A percentile compares a stretch with the other conserved stretches of the same genome.
These are phyloP conservation scores for Phalacrocorax brasilianus DNA, from an alignment of 2,113 vertebrate genomes.

Conservation along the genomic window DNA sequence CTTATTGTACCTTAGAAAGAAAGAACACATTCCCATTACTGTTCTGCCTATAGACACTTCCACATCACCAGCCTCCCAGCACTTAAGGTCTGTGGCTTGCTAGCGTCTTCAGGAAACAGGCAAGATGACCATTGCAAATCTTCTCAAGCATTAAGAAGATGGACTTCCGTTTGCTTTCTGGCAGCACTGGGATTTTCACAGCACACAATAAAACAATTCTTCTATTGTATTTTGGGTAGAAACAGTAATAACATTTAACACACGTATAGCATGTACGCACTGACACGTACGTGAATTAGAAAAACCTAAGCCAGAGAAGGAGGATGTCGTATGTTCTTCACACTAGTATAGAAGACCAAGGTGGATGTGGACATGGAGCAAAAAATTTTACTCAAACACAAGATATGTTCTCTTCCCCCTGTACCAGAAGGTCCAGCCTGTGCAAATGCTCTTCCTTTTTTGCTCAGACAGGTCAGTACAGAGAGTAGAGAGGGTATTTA, in stretches of 20 bases:
- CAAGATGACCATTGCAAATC: background rate
- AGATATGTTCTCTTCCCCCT: background rate
- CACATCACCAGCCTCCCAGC: background rate
- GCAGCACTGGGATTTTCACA: background rate
- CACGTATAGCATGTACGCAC: background rate
- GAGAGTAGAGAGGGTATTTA: background rate
- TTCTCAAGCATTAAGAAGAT: background rate
- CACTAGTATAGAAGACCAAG: background rate
- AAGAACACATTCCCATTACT: background rate
- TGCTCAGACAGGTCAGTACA: background rate
- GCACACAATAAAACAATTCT: background rate
- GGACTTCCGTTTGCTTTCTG: background rate
- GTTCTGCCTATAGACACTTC: background rate
- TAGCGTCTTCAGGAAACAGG: background rate
- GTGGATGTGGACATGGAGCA: background rate
- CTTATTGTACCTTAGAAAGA: constrained; percentile 81
- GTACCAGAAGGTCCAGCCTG: background rate
- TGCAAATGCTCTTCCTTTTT: background rate
- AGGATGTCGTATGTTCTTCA: background rate
- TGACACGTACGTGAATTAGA: background rate
- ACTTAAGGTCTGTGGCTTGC: background rate
- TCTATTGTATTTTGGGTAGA: background rate
- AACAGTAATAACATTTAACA: background rate
- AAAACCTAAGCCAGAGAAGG: background rate
- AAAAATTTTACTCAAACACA: background rate